Conservation (phyloP, 2,888 invertebrate species). For the Sinentomon sp. region DNA sequence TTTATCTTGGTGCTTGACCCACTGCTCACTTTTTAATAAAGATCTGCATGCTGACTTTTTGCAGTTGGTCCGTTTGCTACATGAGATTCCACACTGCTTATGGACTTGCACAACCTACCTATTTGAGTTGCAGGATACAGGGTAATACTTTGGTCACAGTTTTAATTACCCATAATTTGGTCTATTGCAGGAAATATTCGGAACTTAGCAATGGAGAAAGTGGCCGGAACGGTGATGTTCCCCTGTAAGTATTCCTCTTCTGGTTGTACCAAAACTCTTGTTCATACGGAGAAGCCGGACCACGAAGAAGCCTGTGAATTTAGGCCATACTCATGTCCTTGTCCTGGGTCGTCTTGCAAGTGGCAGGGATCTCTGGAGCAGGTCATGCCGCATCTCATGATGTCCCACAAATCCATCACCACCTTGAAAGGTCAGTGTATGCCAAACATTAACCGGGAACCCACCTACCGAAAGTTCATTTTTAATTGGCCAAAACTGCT, state of each 20-base stretch:
- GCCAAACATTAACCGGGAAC: too few relatives aligned
- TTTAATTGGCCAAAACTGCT: too few relatives aligned
- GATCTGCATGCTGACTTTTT: too few relatives aligned
- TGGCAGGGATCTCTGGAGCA: conserved; percentile 95
- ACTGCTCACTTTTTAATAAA: too few relatives aligned
- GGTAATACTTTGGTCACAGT: too few relatives aligned
- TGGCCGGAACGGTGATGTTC: conserved; percentile 91
- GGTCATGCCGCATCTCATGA: conserved; percentile 95
- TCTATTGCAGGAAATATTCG: conserved; percentile 51
- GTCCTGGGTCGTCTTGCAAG: conserved; percentile 97
- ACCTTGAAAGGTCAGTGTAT: conserved; percentile 66
- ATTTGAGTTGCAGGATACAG: too few relatives aligned
- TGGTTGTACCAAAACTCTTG: conserved; percentile 70
- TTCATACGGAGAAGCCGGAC: conserved; percentile 91
- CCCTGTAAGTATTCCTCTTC: conserved; percentile 94
- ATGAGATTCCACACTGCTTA: too few relatives aligned
- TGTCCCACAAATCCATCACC: conserved; percentile 90
- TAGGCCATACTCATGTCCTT: conserved; percentile 93
- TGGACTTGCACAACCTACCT: too few relatives aligned
- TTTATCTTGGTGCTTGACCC: too few relatives aligned
- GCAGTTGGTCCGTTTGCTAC: too few relatives aligned
- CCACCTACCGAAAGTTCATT: too few relatives aligned
- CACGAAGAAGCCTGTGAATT: conserved; percentile 97
- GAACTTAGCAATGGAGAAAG: conserved; percentile 98
- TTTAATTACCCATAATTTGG: conserved; percentile 4